Percentiles rank a stretch among this genome's conserved stretches.
phyloP scores from a whole-genome alignment of 2,888 invertebrate species.

The Eupithecia exiguata region DNA sequence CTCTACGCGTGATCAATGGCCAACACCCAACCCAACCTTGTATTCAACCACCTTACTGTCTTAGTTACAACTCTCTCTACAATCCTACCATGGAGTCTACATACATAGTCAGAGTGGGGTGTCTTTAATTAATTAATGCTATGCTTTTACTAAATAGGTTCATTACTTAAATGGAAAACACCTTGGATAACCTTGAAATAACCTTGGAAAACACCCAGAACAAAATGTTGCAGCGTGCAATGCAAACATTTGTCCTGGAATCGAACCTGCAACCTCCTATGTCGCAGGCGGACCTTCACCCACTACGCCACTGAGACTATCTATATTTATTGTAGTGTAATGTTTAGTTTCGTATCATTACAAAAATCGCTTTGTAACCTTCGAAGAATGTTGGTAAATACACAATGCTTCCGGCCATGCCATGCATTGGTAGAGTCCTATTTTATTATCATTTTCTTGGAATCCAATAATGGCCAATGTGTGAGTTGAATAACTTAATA shows the following conservation, averaged over 20 bases:
- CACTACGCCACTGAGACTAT: not conserved
- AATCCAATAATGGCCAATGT: not conserved
- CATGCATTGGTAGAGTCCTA: slow-evolving; percentile 1
- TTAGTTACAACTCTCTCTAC: too few species aligned
- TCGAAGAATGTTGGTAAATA: slow-evolving; percentile 2
- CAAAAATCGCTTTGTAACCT: not conserved
- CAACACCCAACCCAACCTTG: too few species aligned
- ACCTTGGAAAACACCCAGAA: too few species aligned
- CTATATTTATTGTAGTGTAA: not conserved
- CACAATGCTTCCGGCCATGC: not conserved
- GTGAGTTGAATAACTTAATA: not conserved
- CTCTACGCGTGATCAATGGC: too few species aligned
- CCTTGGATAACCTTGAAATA: too few species aligned
- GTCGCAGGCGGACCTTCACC: not conserved
- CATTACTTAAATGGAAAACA: too few species aligned
- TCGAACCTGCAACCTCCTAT: not conserved
- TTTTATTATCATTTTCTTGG: not conserved
- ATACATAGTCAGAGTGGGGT: too few species aligned
- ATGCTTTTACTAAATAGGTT: too few species aligned
- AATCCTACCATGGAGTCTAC: too few species aligned
- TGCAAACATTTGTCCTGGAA: not conserved
- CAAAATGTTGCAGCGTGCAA: too few species aligned
- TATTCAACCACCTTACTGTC: too few species aligned
- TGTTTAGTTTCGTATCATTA: not conserved
- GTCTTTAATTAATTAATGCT: too few species aligned